Evolutionary conservation across 2,888 invertebrate species (phyloP).

Genomic region (Nowickia ferox): DNA sequence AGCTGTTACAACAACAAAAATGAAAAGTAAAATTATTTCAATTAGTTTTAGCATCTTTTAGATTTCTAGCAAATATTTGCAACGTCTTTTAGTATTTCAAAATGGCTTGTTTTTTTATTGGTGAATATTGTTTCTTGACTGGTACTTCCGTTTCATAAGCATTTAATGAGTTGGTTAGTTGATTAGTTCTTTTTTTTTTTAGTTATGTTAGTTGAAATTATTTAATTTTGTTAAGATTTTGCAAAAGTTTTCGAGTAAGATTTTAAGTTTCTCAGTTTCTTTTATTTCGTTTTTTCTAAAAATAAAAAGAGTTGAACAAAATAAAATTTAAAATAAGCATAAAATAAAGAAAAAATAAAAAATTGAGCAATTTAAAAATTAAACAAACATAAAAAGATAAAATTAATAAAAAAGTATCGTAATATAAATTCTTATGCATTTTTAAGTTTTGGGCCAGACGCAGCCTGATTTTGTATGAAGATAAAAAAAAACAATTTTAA

Average conservation of each 20-base stretch:
- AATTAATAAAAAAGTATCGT: neutral
- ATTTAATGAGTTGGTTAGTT: conserved; percentile 32
- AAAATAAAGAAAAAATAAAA: conserved; percentile 15
- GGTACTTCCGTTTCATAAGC: conserved; percentile 35
- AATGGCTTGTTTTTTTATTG: conserved; percentile 29
- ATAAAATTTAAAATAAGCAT: conserved; percentile 51
- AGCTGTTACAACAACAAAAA: conserved; percentile 84
- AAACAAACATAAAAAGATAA: conserved; percentile 4
- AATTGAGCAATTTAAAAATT: neutral
- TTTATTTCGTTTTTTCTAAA: conserved; percentile 73
- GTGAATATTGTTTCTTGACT: conserved; percentile 41
- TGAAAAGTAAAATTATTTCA: conserved; percentile 37
- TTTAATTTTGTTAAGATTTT: conserved; percentile 77
- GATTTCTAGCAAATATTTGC: neutral
- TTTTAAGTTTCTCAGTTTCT: conserved; percentile 76
- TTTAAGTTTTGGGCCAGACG: no score
- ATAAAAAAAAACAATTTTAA: no score
- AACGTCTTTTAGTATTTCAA: conserved; percentile 13
- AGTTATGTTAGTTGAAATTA: conserved; percentile 75
- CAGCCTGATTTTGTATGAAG: no score
- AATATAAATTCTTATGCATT: no score
- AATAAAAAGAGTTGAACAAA: conserved; percentile 70
- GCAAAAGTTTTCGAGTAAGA: conserved; percentile 77
- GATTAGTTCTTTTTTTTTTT: conserved; percentile 28
- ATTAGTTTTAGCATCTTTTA: conserved; percentile 42